These are phyloP conservation scores for Odontocerum albicorne DNA, from an alignment of 2,888 invertebrate species.

Conservation along the genomic window DNA sequence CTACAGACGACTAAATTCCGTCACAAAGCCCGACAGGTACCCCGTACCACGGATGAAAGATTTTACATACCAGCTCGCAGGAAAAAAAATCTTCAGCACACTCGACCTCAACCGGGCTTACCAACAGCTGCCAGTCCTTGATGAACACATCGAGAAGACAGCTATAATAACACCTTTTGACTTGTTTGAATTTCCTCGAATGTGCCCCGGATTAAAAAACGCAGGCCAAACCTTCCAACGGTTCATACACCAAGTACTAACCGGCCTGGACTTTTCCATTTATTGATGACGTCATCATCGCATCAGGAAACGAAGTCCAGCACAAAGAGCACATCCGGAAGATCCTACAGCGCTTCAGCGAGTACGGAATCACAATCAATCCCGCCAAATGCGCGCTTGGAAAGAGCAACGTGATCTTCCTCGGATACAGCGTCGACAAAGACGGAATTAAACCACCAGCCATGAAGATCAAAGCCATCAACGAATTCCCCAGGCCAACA, in stretches of 20 bases:
- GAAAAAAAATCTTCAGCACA: no score
- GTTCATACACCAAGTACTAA: slow-evolving; percentile 40
- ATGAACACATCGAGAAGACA: no score
- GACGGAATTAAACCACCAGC: slow-evolving; percentile 11
- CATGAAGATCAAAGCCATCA: slow-evolving; percentile 34
- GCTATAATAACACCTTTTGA: no score
- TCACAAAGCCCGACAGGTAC: no score
- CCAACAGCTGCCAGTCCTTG: no score
- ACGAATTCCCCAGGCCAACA: slow-evolving; percentile 26
- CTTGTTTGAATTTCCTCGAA: no score
- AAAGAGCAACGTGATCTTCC: slow-evolving; percentile 8
- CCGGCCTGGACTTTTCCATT: slow-evolving; percentile 39
- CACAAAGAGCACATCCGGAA: slow-evolving; percentile 35
- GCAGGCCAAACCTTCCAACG: slow-evolving; percentile 43
- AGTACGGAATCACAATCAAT: slow-evolving; percentile 38
- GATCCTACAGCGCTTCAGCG: slow-evolving; percentile 36
- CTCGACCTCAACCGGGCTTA: no score
- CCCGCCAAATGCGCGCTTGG: slow-evolving; percentile 35
- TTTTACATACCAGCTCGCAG: no score
- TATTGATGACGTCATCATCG: slow-evolving; percentile 40
- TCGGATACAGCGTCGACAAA: slow-evolving; percentile 18
- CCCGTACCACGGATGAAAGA: no score
- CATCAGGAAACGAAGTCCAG: slow-evolving; percentile 35
- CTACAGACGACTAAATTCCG: no score
- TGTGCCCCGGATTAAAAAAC: slow-evolving; percentile 44